Conservation (phyloP, 1,140 invertebrate genomes). For the Monomorium pharaonis region DNA sequence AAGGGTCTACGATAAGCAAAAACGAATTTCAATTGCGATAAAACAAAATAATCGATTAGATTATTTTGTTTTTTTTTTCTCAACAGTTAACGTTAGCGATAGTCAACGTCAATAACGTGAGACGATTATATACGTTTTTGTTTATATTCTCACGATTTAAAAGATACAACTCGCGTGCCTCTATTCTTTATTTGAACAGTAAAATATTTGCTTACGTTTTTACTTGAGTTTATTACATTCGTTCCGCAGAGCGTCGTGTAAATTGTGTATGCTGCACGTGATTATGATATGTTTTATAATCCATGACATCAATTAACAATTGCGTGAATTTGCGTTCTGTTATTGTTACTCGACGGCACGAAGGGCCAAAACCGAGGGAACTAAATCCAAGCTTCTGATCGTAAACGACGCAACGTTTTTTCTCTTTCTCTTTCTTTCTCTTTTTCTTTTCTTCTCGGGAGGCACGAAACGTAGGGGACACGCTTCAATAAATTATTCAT, state of each 20-base stretch:
- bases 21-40: not conserved
- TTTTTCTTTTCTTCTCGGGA: slow-evolving; percentile 13
- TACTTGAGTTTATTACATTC: slow-evolving; percentile 5
- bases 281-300: slow-evolving; percentile 28
- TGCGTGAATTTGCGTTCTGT: slow-evolving; percentile 37
- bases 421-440: slow-evolving; percentile 10
- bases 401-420: slow-evolving; percentile 31
- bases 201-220: slow-evolving; percentile 9
- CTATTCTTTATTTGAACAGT: not conserved
- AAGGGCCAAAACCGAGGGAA: slow-evolving; percentile 10
- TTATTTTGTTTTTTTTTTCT: not conserved
- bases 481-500: slow-evolving; percentile 74
- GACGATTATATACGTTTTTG: not conserved
- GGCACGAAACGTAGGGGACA: slow-evolving; percentile 53
- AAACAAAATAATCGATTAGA: not conserved
- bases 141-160: not conserved
- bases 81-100: not conserved
- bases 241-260: no score
- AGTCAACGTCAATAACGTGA: not conserved
- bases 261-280: not conserved
- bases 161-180: not conserved
- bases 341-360: slow-evolving; percentile 59
- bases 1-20: not conserved
- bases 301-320: slow-evolving; percentile 63
- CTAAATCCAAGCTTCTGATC: not conserved